Conservation (phyloP, 2,888 invertebrate species). For the Glyphotaelius pellucidus region DNA sequence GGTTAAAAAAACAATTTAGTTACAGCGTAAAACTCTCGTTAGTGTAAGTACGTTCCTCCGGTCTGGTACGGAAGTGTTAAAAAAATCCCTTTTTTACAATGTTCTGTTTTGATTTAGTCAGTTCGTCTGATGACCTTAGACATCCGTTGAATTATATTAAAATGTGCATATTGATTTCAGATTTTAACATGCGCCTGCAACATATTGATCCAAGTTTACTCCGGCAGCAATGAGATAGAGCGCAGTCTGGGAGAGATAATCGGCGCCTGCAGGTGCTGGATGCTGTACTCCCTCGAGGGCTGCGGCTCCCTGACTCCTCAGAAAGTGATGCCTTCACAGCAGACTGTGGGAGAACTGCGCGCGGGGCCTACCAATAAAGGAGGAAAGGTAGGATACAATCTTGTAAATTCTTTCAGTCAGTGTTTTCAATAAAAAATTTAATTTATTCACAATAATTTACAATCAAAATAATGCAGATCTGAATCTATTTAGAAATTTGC, state of each 20-base stretch:
- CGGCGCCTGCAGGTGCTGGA: constrained; percentile 78
- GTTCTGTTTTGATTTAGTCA: too few species aligned
- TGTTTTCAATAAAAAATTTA: background rate
- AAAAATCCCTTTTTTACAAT: too few species aligned
- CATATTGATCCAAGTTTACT: constrained; percentile 73
- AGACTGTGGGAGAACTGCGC: constrained; percentile 77
- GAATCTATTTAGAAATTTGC: too few species aligned
- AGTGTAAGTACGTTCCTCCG: too few species aligned
- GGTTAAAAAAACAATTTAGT: too few species aligned
- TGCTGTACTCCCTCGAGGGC: constrained; percentile 76
- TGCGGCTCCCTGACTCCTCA: constrained; percentile 73
- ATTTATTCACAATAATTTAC: too few species aligned
- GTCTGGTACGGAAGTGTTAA: too few species aligned
- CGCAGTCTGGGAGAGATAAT: constrained; percentile 76
- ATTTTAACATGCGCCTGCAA: constrained; percentile 75
- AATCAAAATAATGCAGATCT: too few species aligned
- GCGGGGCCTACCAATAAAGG: constrained; percentile 73
- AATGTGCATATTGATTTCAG: constrained; percentile 70
- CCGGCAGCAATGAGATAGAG: constrained; percentile 70
- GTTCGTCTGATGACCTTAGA: too few species aligned
- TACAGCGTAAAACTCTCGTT: too few species aligned
- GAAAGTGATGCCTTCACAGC: constrained; percentile 79
- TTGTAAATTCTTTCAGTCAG: background rate
- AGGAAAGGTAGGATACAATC: constrained; percentile 76
- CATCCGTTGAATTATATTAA: background rate